Evolutionary conservation across 92 coral and sea anemone genomes (phyloP).

Genomic region (Epizoanthus rinbou): DNA sequence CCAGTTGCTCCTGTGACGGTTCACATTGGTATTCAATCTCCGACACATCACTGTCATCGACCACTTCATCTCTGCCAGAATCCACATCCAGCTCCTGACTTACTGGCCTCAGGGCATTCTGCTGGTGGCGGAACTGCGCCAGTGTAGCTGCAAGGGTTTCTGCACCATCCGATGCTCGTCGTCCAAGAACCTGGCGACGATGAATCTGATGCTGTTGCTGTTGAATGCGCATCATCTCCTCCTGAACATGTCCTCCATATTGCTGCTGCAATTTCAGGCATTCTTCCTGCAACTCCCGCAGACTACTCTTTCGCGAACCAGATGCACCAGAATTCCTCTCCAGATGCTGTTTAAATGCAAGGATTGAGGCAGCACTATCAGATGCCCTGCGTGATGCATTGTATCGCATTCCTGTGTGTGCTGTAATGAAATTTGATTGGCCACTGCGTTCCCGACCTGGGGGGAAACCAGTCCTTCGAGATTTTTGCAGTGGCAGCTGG

Average conservation of each 20-base stretch:
- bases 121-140: constrained; percentile 84
- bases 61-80: constrained; percentile 54
- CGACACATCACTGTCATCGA: constrained; percentile 53
- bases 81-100: constrained; percentile 83
- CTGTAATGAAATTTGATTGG: constrained; percentile 73
- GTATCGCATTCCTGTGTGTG: constrained; percentile 87
- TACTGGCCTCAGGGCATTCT: constrained; percentile 60
- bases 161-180: constrained; percentile 95
- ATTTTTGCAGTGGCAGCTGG: constrained; percentile 80
- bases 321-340: constrained; percentile 73
- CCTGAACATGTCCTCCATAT: constrained; percentile 81
- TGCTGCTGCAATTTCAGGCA: constrained; percentile 89
- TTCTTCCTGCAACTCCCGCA: constrained; percentile 92
- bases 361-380: constrained; percentile 94
- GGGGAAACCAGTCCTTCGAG: constrained; percentile 82
- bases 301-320: constrained; percentile 87
- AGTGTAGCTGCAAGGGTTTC: constrained; percentile 86
- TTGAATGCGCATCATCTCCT: constrained; percentile 83
- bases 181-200: constrained; percentile 71
- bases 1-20: constrained; percentile 83
- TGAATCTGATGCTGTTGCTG: constrained; percentile 88
- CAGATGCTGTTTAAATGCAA: constrained; percentile 96
- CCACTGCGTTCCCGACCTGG: constrained; percentile 86
- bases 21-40: constrained; percentile 58
- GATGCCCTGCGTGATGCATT: constrained; percentile 94